Percentiles rank a stretch among this genome's conserved stretches.
These are phyloP conservation scores for Bos javanicus DNA, from an alignment of 2,113 vertebrate genomes.

Conservation along the genomic window DNA sequence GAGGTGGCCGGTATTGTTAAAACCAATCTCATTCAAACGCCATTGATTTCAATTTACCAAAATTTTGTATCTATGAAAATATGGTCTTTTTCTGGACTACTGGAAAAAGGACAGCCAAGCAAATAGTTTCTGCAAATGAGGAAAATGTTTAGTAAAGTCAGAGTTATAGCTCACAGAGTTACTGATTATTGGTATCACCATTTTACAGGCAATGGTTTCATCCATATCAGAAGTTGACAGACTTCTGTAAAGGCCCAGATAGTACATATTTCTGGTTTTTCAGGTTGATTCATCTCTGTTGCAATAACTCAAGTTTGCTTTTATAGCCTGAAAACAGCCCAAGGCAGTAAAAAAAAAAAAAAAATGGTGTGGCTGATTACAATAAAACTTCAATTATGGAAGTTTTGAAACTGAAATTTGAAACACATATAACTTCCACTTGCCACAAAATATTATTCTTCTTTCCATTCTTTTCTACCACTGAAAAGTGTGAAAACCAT, in stretches of 20 bases:
- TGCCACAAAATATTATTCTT: neutral
- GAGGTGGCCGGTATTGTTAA: neutral
- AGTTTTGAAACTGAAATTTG: neutral
- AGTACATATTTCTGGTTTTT: neutral
- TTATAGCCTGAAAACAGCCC: neutral
- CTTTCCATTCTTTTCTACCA: neutral
- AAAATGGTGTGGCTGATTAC: neutral
- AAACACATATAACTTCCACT: neutral
- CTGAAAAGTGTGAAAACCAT: neutral
- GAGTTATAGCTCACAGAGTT: neutral
- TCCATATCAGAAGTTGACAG: neutral
- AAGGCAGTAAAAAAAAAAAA: neutral
- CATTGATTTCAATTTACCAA: neutral
- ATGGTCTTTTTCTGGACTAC: neutral
- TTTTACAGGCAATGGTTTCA: neutral
- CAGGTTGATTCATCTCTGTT: neutral
- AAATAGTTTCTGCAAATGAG: conserved; percentile 1
- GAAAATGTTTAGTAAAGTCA: neutral
- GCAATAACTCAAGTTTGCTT: neutral
- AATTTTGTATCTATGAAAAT: neutral
- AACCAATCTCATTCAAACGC: neutral
- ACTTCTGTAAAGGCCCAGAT: neutral
- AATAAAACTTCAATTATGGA: neutral
- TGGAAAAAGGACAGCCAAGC: neutral
- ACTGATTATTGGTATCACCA: neutral